A percentile compares a stretch with the other conserved stretches of the same genome.
Conservation (phyloP, 2,113 vertebrate genomes). For the Zosterops lateralis region DNA sequence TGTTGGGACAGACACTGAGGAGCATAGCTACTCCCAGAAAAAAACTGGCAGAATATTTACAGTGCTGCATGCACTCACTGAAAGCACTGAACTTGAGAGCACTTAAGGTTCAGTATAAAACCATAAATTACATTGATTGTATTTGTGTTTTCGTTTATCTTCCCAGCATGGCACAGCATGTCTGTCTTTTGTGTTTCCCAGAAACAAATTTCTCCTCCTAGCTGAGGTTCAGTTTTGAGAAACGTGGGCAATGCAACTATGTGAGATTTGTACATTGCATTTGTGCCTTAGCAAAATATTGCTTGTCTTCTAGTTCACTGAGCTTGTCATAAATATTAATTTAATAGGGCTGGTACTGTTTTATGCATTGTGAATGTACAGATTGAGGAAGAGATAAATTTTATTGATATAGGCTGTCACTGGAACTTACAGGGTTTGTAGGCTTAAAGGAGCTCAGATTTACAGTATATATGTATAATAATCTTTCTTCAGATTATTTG, state of each 20-base stretch:
- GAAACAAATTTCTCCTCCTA: not conserved
- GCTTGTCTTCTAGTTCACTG: not conserved
- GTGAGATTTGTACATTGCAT: not conserved
- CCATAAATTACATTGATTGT: not conserved
- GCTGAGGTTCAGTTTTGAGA: not conserved
- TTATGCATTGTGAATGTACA: constrained; percentile 9
- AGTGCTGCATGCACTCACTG: not conserved
- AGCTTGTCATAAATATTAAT: constrained; percentile 42
- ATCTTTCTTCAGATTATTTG: not conserved
- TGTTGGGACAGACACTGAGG: not conserved
- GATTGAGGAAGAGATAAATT: constrained; percentile 39
- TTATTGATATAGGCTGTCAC: not conserved
- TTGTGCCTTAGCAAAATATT: not conserved
- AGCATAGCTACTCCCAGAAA: not conserved
- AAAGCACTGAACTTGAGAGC: not conserved
- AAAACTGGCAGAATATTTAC: not conserved
- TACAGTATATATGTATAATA: not conserved
- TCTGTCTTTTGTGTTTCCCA: not conserved
- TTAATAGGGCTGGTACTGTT: constrained; percentile 16
- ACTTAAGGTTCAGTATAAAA: not conserved
- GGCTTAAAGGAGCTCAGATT: not conserved
- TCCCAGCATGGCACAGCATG: not conserved
- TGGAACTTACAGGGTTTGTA: not conserved
- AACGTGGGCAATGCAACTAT: not conserved
- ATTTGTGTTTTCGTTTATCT: constrained; percentile 18